Conservation (phyloP, 2,888 invertebrate species). For the Xestoiulus laeticollis region DNA sequence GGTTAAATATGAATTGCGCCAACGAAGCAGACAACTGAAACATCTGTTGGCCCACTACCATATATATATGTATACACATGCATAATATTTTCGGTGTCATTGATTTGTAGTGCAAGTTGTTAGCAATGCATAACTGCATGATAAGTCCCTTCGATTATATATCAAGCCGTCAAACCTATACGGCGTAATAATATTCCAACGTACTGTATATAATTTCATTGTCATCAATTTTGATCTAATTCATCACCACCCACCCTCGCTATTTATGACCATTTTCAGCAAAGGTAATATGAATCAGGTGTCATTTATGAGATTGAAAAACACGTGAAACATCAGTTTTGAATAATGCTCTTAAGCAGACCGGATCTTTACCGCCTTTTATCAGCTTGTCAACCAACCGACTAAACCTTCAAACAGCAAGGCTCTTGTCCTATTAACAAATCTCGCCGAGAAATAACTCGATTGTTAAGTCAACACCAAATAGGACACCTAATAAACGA, state of each 20-base stretch:
- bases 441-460: slow-evolving; percentile 2
- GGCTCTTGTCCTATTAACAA: background rate
- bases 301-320: too few species aligned
- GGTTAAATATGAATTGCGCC: too few species aligned
- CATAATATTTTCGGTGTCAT: background rate
- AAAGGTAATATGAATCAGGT: too few species aligned
- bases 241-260: background rate
- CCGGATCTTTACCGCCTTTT: slow-evolving; percentile 20
- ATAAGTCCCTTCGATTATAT: background rate
- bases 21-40: too few species aligned
- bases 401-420: background rate
- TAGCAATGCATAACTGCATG: background rate
- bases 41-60: too few species aligned
- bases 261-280: background rate
- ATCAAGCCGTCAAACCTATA: background rate
- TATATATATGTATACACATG: too few species aligned
- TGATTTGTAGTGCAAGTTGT: too few species aligned
- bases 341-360: background rate
- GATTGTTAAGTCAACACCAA: slow-evolving; percentile 26
- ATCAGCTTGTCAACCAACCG: background rate
- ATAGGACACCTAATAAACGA: background rate
- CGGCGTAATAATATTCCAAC: too few species aligned
- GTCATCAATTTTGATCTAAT: background rate
- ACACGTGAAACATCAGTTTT: background rate
- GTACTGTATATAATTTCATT: too few species aligned